phyloP scores from a whole-genome alignment of 2,888 invertebrate species.

The Drosophila borealis region DNA sequence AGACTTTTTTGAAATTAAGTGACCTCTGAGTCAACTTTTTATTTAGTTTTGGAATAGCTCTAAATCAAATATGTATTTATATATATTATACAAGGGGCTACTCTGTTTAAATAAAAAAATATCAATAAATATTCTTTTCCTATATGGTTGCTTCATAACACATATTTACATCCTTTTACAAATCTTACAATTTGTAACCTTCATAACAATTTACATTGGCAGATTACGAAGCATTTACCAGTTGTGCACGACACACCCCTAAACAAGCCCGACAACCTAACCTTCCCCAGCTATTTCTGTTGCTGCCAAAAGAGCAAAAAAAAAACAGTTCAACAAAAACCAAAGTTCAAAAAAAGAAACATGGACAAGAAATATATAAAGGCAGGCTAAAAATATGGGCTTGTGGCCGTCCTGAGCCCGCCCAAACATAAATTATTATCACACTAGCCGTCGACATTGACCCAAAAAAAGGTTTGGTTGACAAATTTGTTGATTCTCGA shows the following conservation, averaged over 20 bases:
- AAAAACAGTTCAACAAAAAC: conserved; percentile 1
- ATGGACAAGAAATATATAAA: conserved; percentile 26
- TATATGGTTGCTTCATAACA: no score
- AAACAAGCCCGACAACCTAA: not conserved
- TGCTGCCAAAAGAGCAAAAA: conserved; percentile 17
- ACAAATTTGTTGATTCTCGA: conserved; percentile 25
- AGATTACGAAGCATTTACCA: conserved; percentile 24
- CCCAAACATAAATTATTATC: conserved; percentile 49
- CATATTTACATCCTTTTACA: not conserved
- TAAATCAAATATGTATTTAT: no score
- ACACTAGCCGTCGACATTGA: conserved; percentile 52
- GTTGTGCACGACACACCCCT: conserved; percentile 2
- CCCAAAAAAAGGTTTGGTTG: conserved; percentile 34
- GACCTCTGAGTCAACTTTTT: no score
- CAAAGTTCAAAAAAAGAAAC: conserved; percentile 33
- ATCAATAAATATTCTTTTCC: no score
- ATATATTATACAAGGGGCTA: no score
- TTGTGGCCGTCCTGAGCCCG: conserved; percentile 20
- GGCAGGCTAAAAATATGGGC: not conserved
- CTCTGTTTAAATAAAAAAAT: no score
- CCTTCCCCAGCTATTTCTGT: conserved; percentile 22
- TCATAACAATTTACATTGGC: conserved; percentile 12
- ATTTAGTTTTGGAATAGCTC: no score
- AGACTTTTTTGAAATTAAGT: no score
- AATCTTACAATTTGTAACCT: conserved; percentile 19